phyloP scores from a whole-genome alignment of 2,113 vertebrate genomes.

The Phalacrocorax pelagicus region DNA sequence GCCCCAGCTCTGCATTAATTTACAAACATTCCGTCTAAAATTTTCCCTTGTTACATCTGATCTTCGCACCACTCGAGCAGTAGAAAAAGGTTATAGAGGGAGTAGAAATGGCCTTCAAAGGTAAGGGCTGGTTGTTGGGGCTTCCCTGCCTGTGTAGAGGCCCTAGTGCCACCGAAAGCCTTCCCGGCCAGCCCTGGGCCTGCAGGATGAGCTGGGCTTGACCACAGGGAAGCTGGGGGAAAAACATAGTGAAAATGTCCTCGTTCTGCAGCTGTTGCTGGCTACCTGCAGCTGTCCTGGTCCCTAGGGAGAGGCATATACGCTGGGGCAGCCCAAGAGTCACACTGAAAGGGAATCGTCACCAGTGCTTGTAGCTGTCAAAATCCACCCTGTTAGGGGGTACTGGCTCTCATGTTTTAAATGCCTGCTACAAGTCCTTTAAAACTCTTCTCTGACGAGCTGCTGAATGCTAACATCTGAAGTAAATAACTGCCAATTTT shows the following conservation, averaged over 20 bases:
- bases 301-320: background rate
- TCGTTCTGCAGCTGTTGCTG: background rate
- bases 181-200: accelerated
- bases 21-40: background rate
- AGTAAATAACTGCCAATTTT: background rate
- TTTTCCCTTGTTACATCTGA: background rate
- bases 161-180: background rate
- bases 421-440: background rate
- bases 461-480: background rate
- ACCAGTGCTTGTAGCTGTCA: background rate
- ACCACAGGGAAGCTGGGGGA: background rate
- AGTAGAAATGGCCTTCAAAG: background rate
- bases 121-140: background rate
- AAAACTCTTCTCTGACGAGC: background rate
- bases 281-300: background rate
- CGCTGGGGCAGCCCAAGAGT: background rate
- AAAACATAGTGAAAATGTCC: background rate
- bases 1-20: background rate
- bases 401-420: background rate
- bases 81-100: background rate
- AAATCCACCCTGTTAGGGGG: background rate
- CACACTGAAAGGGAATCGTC: background rate
- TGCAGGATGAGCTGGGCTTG: background rate
- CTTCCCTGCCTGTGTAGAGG: background rate
- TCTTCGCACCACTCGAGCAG: background rate